These are phyloP conservation scores for Tetanocera ferruginea DNA, from an alignment of 2,888 invertebrate species.

Conservation along the genomic window DNA sequence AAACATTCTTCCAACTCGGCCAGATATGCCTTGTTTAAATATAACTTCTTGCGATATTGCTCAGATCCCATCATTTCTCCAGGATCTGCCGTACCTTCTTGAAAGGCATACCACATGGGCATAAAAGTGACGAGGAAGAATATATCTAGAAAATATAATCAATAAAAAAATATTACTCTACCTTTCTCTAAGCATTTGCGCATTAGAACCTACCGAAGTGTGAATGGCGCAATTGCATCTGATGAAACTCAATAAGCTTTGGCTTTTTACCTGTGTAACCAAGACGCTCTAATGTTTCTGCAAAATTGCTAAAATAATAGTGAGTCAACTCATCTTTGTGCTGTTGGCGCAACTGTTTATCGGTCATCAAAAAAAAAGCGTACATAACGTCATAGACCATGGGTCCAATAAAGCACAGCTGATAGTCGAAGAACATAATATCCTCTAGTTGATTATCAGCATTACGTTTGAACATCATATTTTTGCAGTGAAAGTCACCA, in stretches of 20 bases:
- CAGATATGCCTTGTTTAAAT: slow-evolving; percentile 19
- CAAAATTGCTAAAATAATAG: slow-evolving; percentile 55
- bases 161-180: background rate
- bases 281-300: slow-evolving; percentile 50
- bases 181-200: background rate
- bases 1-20: slow-evolving; percentile 42
- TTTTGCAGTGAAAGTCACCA: slow-evolving; percentile 61
- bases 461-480: slow-evolving; percentile 57
- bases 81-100: background rate
- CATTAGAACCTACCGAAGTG: background rate
- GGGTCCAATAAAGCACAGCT: slow-evolving; percentile 55
- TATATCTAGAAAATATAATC: slow-evolving; percentile 14
- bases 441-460: slow-evolving; percentile 46
- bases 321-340: slow-evolving; percentile 52
- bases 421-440: slow-evolving; percentile 59
- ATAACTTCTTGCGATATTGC: background rate
- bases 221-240: slow-evolving; percentile 45
- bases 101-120: slow-evolving; percentile 20
- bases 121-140: slow-evolving; percentile 28
- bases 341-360: slow-evolving; percentile 47
- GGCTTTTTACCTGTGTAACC: slow-evolving; percentile 54
- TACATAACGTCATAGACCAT: slow-evolving; percentile 54
- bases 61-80: background rate
- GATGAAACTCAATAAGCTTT: slow-evolving; percentile 45
- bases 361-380: slow-evolving; percentile 54